Conservation (phyloP, 2,113 vertebrate species). For the Aptenodytes forsteri region DNA sequence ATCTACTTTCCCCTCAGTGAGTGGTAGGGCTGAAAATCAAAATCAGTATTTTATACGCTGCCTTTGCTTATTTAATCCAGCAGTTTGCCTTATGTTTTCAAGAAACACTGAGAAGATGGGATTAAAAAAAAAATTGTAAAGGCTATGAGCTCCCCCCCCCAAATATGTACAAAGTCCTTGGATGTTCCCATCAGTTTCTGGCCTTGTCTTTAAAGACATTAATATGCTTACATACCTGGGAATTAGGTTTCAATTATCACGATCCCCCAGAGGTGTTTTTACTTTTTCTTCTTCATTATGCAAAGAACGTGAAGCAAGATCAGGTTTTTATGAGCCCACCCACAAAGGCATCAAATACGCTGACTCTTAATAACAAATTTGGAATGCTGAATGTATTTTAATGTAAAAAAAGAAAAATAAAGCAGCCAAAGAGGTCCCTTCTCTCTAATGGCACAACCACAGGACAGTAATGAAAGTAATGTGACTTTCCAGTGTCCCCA, state of each 20-base stretch:
- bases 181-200: conserved; percentile 21
- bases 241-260: conserved; percentile 40
- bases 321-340: conserved; percentile 44
- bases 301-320: conserved; percentile 20
- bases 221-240: conserved; percentile 21
- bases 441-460: background rate
- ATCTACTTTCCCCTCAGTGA: background rate
- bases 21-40: background rate
- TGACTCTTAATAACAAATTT: conserved; percentile 2
- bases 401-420: background rate
- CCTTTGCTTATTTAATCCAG: background rate
- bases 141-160: background rate
- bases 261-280: conserved; percentile 17
- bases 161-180: background rate
- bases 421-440: background rate
- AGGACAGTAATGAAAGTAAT: background rate
- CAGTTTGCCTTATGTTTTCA: background rate
- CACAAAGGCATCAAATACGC: conserved; percentile 20
- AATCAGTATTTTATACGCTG: background rate
- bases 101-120: background rate
- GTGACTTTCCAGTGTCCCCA: background rate
- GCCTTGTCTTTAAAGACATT: conserved; percentile 15
- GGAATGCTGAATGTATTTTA: background rate
- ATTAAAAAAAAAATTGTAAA: background rate
- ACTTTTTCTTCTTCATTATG: conserved; percentile 36